Percentiles rank a stretch among this genome's conserved stretches.
These are phyloP conservation scores for Aporophyla nigra DNA, from an alignment of 2,888 invertebrate species.

Conservation along the genomic window DNA sequence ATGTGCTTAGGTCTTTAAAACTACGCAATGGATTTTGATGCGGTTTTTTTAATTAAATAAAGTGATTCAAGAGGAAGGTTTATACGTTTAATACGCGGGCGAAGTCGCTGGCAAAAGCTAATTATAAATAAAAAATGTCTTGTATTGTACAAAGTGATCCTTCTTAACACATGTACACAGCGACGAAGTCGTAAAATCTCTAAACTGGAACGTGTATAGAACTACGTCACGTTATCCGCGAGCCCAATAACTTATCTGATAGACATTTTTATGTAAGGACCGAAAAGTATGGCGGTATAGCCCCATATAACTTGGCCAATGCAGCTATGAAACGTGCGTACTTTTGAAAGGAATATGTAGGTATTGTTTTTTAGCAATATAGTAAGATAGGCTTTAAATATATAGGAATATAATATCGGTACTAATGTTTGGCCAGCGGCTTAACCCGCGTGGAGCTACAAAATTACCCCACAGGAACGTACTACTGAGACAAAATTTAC, in stretches of 20 bases:
- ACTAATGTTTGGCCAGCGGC: too few species aligned
- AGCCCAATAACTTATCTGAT: slow-evolving; percentile 66
- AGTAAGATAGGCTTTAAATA: neutral
- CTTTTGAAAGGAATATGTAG: slow-evolving; percentile 15
- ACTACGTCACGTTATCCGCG: slow-evolving; percentile 59
- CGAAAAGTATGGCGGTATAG: slow-evolving; percentile 44
- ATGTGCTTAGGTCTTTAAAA: too few species aligned
- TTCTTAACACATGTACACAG: slow-evolving; percentile 11
- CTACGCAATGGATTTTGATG: too few species aligned
- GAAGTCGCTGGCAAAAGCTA: too few species aligned
- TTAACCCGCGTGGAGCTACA: too few species aligned
- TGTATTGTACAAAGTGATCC: neutral
- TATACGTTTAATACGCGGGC: too few species aligned
- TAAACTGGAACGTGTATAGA: slow-evolving; percentile 65
- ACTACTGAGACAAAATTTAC: too few species aligned
- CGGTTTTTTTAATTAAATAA: too few species aligned
- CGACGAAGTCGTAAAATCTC: slow-evolving; percentile 52
- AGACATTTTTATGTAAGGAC: slow-evolving; percentile 64
- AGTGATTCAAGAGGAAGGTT: too few species aligned
- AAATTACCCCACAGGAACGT: too few species aligned
- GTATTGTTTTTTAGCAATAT: slow-evolving; percentile 13
- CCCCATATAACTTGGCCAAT: slow-evolving; percentile 36
- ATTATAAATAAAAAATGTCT: neutral
- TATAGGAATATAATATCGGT: too few species aligned
- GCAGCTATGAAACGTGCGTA: slow-evolving; percentile 49